These are phyloP conservation scores for Hippopotamyrus pictus DNA, from an alignment of 2,797 vertebrate genomes.

Conservation along the genomic window DNA sequence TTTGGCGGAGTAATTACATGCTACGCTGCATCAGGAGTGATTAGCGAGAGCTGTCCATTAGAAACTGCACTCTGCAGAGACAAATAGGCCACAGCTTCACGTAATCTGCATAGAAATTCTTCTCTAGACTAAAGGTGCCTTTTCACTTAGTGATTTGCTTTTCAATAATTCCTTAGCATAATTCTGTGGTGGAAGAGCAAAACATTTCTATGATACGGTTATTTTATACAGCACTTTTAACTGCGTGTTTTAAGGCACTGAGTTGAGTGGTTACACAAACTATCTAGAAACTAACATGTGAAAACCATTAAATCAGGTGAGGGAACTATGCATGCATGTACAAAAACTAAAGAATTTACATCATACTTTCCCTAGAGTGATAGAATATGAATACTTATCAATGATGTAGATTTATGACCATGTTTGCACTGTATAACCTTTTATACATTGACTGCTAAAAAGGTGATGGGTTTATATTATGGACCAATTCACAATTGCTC, in stretches of 20 bases:
- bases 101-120: neutral
- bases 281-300: neutral
- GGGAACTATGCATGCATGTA: neutral
- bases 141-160: neutral
- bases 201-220: neutral
- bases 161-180: neutral
- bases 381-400: neutral
- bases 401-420: neutral
- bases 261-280: neutral
- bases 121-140: neutral
- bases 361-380: neutral
- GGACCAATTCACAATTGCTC: neutral
- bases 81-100: conserved; percentile 27
- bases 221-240: neutral
- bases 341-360: neutral
- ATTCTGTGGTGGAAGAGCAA: neutral
- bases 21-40: conserved; percentile 69
- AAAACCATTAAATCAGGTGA: neutral
- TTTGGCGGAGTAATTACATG: conserved; percentile 72
- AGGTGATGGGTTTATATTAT: neutral
- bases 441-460: neutral
- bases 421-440: neutral
- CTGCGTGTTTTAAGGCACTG: neutral
- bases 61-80: conserved; percentile 61
- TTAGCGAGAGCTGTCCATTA: conserved; percentile 73